Base-by-base conservation (phyloP, 1,140 invertebrate species). In the Macrocentrus cingulum region DNA sequence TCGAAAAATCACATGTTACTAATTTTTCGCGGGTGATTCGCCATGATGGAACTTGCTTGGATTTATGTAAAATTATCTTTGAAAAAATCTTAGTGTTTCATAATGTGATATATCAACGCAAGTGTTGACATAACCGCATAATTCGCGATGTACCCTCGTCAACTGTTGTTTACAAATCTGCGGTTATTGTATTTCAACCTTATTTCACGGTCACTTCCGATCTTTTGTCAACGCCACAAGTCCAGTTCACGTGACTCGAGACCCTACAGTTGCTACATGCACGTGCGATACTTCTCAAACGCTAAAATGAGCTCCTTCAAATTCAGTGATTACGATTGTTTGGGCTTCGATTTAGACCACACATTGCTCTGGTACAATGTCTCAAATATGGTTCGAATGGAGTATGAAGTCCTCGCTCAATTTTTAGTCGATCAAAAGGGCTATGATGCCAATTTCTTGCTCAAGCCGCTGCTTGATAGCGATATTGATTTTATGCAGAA, bases 341-440 rank as follows among this genome's bases (percentile, higher is more conserved):
- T 91, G 53, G 90, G 90, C 7, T 92, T 93, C 70, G 91, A 93
- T 76, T 76, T 92, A 57, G 91, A 92, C 64, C 87, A 91, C 66
- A 91, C 89, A 1, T 62, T 91, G 22, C 76, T 87, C 20, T 77
- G 82, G 45, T 92, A 90, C 60, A 87, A 89, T 62, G 70, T 91
- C 2, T 80, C 76, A 16, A 82, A 84, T 59, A 75, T 88, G 72
- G 79, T 86, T 15, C 70, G 82, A 34, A 67, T 91, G 52, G 85
- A 86, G 46, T 91, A 91, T 66, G 72, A 85, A 11, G 69, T 82
- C 3, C 63, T 91, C 4, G 76, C 84, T 1, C 80, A 84, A 11
- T 91, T 81, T 69, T 64, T 92, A 15, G 83, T 91, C 1, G 69
- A 85, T 15, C 55, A 84, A 7, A 86, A 83, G 63, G 83, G 83